phyloP scores from a whole-genome alignment of 2,888 invertebrate species.

The Polydrusus pterygomalis region DNA sequence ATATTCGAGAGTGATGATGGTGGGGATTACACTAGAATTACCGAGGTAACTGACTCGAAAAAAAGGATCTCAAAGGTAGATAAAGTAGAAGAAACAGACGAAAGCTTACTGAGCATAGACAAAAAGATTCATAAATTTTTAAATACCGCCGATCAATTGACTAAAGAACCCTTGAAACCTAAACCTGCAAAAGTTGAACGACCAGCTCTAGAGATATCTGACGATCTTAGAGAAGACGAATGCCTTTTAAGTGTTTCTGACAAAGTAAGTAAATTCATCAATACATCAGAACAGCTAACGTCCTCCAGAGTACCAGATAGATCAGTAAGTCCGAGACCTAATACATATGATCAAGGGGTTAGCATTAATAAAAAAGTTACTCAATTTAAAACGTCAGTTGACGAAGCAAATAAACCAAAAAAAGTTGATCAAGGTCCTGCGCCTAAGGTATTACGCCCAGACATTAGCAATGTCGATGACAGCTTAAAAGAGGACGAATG shows the following conservation, averaged over 20 bases:
- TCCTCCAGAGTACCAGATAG: slow-evolving; percentile 61
- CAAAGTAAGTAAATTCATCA: slow-evolving; percentile 81
- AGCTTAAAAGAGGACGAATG: slow-evolving; percentile 74
- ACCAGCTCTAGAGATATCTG: slow-evolving; percentile 75
- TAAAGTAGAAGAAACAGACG: slow-evolving; percentile 72
- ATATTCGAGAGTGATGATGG: slow-evolving; percentile 78
- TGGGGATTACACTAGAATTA: slow-evolving; percentile 72
- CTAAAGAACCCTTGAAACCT: slow-evolving; percentile 63
- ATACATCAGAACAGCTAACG: slow-evolving; percentile 71
- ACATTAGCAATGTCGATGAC: slow-evolving; percentile 62
- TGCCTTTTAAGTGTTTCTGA: slow-evolving; percentile 81
- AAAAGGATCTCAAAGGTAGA: slow-evolving; percentile 67
- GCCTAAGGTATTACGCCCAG: slow-evolving; percentile 59
- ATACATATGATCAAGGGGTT: slow-evolving; percentile 68
- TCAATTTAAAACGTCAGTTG: slow-evolving; percentile 68
- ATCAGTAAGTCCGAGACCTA: slow-evolving; percentile 66
- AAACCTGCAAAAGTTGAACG: slow-evolving; percentile 67
- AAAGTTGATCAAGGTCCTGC: slow-evolving; percentile 45
- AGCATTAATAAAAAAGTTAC: slow-evolving; percentile 75
- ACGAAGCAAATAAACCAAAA: slow-evolving; percentile 56
- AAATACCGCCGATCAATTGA: slow-evolving; percentile 69
- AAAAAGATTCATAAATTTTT: slow-evolving; percentile 74
- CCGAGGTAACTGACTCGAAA: slow-evolving; percentile 63
- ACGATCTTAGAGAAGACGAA: slow-evolving; percentile 77
- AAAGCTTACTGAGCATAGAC: slow-evolving; percentile 75